A percentile compares a stretch with the other conserved stretches of the same genome.
phyloP scores from a whole-genome alignment of 1,140 invertebrate species.

The Geopemphigus sp. region DNA sequence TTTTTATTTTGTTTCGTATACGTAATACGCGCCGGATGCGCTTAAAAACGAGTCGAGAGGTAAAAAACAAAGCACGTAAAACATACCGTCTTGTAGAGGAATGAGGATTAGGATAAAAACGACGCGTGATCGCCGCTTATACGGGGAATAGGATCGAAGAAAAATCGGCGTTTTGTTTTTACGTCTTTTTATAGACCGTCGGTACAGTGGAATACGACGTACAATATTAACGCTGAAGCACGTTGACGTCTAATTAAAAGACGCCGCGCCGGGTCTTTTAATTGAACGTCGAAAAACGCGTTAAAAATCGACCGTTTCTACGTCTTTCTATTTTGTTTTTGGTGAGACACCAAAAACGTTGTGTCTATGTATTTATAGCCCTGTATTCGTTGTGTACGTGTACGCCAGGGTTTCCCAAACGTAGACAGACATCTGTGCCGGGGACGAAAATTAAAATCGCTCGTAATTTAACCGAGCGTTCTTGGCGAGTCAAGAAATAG shows the following conservation, averaged over 20 bases:
- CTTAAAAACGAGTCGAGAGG: not conserved
- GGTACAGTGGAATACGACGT: not conserved
- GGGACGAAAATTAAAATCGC: too few relatives aligned
- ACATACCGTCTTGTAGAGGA: not conserved
- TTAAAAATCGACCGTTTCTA: not conserved
- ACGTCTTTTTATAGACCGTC: not conserved
- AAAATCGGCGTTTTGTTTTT: not conserved
- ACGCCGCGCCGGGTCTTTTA: not conserved
- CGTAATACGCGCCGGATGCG: not conserved
- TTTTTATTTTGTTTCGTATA: not conserved
- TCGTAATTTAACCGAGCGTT: too few relatives aligned
- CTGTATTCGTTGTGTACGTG: too few relatives aligned
- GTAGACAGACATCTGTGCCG: too few relatives aligned
- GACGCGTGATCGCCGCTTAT: not conserved
- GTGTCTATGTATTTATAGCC: too few relatives aligned
- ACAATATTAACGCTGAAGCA: too few relatives aligned
- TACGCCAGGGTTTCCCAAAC: too few relatives aligned
- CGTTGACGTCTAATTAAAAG: too few relatives aligned
- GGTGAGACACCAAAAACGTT: too few relatives aligned
- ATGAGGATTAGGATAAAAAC: not conserved
- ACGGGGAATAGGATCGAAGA: not conserved
- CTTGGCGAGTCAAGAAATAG: too few relatives aligned
- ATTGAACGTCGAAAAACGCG: not conserved
- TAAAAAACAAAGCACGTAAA: conserved; percentile 2
- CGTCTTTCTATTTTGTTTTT: too few relatives aligned